phyloP scores from a whole-genome alignment of 2,888 invertebrate genomes.

The Luperina testacea region DNA sequence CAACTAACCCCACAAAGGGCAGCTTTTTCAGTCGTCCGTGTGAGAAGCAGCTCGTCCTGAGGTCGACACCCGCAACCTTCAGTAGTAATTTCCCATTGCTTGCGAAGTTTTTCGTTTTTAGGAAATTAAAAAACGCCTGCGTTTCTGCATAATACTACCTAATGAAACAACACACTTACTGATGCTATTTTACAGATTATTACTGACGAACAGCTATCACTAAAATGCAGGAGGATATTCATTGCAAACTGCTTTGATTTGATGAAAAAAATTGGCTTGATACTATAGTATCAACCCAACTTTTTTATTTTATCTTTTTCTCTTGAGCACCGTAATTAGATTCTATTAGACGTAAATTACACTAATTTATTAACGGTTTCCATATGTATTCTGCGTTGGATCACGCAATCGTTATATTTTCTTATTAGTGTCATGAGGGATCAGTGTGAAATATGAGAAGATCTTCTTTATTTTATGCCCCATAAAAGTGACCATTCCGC shows the following conservation, averaged over 20 bases:
- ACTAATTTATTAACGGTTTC: slow-evolving; percentile 22
- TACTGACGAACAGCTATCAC: neutral
- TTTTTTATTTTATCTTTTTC: too few species aligned
- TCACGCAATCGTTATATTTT: slow-evolving; percentile 65
- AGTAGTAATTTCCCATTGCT: too few species aligned
- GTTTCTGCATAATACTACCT: too few species aligned
- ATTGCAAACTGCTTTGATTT: neutral
- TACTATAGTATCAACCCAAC: neutral
- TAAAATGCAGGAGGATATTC: neutral
- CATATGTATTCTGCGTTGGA: slow-evolving; percentile 29
- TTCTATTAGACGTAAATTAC: neutral
- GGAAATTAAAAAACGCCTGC: too few species aligned
- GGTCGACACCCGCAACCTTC: too few species aligned
- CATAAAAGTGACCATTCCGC: slow-evolving; percentile 78
- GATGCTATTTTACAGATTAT: neutral
- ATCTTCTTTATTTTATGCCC: slow-evolving; percentile 76
- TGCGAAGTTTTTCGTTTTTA: too few species aligned
- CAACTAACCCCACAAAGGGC: neutral
- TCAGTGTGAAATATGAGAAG: slow-evolving; percentile 65
- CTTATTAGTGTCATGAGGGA: slow-evolving; percentile 72
- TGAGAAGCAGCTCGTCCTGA: too few species aligned
- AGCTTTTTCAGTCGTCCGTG: neutral
- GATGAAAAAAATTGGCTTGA: too few species aligned
- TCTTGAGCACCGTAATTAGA: neutral
- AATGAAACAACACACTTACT: too few species aligned